These are phyloP conservation scores for Hemistola chrysoprasaria DNA, from an alignment of 2,888 invertebrate genomes.

Conservation along the genomic window DNA sequence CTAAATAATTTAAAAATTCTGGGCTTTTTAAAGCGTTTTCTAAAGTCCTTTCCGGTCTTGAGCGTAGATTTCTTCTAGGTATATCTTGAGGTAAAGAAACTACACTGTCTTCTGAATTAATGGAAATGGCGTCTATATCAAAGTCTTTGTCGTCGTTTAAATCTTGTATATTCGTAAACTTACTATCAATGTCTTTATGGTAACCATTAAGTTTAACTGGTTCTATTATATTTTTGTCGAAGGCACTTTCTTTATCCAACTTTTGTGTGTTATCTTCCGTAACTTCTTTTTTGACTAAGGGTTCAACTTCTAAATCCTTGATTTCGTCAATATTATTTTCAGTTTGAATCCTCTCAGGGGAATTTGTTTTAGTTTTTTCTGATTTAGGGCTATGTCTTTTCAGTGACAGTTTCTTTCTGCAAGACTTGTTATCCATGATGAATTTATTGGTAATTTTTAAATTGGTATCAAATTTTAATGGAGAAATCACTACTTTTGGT, in stretches of 20 bases:
- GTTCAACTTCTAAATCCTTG: too few species aligned
- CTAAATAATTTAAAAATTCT: constrained; percentile 73
- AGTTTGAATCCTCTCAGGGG: too few species aligned
- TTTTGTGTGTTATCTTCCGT: too few species aligned
- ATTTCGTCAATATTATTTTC: too few species aligned
- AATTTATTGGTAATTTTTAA: constrained; percentile 3
- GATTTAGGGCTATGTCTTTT: too few species aligned
- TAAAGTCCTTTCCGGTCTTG: constrained; percentile 23
- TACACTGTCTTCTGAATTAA: constrained; percentile 45
- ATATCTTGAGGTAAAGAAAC: constrained; percentile 22
- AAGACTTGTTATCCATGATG: constrained; percentile 7
- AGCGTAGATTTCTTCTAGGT: constrained; percentile 39
- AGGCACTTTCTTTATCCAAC: not conserved
- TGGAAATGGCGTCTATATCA: constrained; percentile 35
- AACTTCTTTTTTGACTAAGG: too few species aligned
- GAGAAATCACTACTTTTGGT: constrained; percentile 19
- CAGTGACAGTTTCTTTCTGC: too few species aligned
- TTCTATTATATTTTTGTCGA: constrained; percentile 17
- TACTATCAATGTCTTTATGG: constrained; percentile 2
- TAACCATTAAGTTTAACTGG: constrained; percentile 16
- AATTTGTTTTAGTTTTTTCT: too few species aligned
- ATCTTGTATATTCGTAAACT: constrained; percentile 16
- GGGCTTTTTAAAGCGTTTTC: constrained; percentile 43
- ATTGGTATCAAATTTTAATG: constrained; percentile 7
- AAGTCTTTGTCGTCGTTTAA: constrained; percentile 28